Evolutionary conservation across 2,113 vertebrate genomes (phyloP), one percentile per base, ranked within the genome.

Genomic region (Agapornis roseicollis): DNA sequence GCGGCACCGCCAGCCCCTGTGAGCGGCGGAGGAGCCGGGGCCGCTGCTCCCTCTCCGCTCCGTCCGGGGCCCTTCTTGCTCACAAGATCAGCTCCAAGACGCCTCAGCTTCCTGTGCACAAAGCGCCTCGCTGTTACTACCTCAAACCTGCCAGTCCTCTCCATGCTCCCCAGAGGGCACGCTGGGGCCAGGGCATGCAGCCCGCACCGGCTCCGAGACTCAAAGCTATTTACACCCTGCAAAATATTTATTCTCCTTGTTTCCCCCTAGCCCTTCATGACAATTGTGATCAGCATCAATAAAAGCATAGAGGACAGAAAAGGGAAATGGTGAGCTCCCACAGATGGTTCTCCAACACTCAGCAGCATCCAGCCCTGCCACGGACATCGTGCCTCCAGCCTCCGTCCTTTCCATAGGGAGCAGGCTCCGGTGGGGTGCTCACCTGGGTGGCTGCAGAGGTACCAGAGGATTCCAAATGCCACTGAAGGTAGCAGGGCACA

Each of bases 1-100:
- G 80, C 96, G 98, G 97, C 98, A 99, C 70, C 98, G 94, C 17
- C 85, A 76, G 61, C 70, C 56, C 50, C 84, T 33, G 11, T 94
- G 90, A 93, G 27, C 16, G 33, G 23, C 74, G 37, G 13, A 39
- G 52, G 35, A 63, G 42, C 41, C 6, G 2, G 52, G 58, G 46
- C 49, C 8, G 2, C 37, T 19, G 72, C 68, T 65, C 53, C 63
- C 25, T 44, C 13, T 41, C 9, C 2, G 3, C 1, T 4, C 53
- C 24, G 37, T 73, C 61, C 64, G 8, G 78, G 80, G 68, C 61
- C 44, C 35, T 69, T 27, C 53, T 29, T 3, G 13, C 65, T 17
- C 1, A 6, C 4, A 42, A 69, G 44, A 23, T 5, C 91, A 22
- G 73, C 91, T 50, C 68, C 2, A 7, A 76, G 73, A 29, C 49